These are phyloP conservation scores for Sardina pilchardus DNA, from an alignment of 2,113 vertebrate genomes.

Conservation along the genomic window DNA sequence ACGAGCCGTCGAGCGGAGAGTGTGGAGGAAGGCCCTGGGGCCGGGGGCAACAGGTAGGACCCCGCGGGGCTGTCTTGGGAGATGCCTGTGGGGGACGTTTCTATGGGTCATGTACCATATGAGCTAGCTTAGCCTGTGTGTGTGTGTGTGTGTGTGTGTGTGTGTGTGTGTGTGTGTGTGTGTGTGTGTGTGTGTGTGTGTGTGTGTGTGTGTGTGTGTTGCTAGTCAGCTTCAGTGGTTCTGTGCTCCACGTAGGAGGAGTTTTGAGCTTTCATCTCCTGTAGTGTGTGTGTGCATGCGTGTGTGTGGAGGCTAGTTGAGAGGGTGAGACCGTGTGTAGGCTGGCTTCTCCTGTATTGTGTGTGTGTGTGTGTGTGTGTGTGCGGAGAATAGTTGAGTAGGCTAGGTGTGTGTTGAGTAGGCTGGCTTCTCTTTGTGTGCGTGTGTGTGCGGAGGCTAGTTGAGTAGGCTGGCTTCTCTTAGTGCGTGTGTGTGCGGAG, in stretches of 20 bases:
- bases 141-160: neutral
- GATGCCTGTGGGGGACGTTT: neutral
- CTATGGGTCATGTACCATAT: neutral
- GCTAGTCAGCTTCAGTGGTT: neutral
- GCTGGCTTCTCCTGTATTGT: too few relatives aligned
- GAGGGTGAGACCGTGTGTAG: neutral
- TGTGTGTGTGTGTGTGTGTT: neutral
- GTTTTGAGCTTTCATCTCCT: neutral
- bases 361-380: too few relatives aligned
- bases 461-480: too few relatives aligned
- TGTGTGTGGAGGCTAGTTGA: neutral
- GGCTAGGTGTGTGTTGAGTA: neutral
- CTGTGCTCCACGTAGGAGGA: too few relatives aligned
- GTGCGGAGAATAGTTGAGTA: too few relatives aligned
- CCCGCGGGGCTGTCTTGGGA: neutral
- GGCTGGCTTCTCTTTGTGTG: neutral
- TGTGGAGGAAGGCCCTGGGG: neutral
- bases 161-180: neutral
- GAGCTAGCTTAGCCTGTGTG: neutral
- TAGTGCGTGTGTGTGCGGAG: too few relatives aligned
- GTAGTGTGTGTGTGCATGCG: neutral
- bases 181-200: neutral
- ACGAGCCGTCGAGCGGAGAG: neutral
- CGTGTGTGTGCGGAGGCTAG: too few relatives aligned
- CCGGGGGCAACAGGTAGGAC: neutral